Evolutionary conservation across 53 echinoderm and acorn worm genomes (phyloP), one percentile per base, ranked within the genome.

Genomic region (Echinometra lucunter): DNA sequence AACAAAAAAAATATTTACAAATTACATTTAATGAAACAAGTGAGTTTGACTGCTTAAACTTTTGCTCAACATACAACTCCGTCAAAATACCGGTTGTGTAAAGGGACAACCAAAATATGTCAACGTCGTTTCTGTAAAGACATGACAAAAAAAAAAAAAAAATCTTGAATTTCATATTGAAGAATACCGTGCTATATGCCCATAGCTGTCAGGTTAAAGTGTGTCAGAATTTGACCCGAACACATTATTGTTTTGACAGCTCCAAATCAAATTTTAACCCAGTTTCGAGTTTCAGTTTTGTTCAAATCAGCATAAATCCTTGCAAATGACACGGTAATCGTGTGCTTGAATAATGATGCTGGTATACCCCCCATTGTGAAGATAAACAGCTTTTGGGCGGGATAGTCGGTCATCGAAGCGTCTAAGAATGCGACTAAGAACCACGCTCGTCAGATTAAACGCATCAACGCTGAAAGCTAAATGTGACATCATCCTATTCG

Each of bases 391-490:
- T 23, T 47, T n/a, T 2, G 85, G 30, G 85, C 30, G 49, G 27
- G 53, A 27, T 49, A 30, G 13, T 47, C 85, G 30, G 15, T n/a
- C 85, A 30, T 4, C 85, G 85, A 85, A 12, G 45, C 49, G 85
- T 28, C 11, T n/a, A 10, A 85, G 28, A 85, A 85, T 49, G n/a
- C 49, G 85, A 9, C 27, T n/a, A 85, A 49, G 85, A 27, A 12
- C 15, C 85, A 49, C 28, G 49, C 47, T 85, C 9, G 85, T n/a
- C 49, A 49, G 49, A 45, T 47, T 85, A 85, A 47, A 30, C 47
- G 85, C 85, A 85, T 16, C 49, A 85, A 49, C 47, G 85, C 85
- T 47, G 49, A 85, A 81, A 49, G 85, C 19, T 85, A n/a, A 40
- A 25, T 47, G 47, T 28, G 85, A 85, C 49, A 85, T 38, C 21